Evolutionary conservation across 1,140 invertebrate genomes (phyloP).

Genomic region (Ostrea edulis): DNA sequence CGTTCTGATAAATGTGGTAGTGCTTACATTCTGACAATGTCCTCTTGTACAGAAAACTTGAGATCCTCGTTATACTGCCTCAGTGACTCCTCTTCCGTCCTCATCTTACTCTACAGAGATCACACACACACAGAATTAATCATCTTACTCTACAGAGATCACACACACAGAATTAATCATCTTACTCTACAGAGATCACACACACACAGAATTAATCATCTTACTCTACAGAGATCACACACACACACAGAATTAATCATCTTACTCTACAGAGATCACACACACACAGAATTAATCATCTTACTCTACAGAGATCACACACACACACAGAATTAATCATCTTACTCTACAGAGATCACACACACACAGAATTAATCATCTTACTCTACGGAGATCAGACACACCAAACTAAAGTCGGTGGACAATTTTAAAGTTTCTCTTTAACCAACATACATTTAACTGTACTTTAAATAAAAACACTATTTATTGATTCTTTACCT

Average conservation of each 20-base stretch:
- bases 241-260: no score
- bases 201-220: no score
- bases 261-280: no score
- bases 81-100: not conserved
- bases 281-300: no score
- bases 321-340: not conserved
- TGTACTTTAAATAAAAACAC: not conserved
- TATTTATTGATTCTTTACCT: not conserved
- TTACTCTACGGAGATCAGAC: not conserved
- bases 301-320: not conserved
- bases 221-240: no score
- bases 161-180: no score
- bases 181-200: no score
- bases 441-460: no score
- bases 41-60: slow-evolving; percentile 1
- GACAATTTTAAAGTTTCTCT: no score
- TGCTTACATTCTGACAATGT: slow-evolving; percentile 15
- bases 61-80: not conserved
- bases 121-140: not conserved
- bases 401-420: no score
- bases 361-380: not conserved
- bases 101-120: not conserved
- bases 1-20: no score
- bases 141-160: not conserved
- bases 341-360: not conserved